Evolutionary conservation across 2,113 vertebrate genomes (phyloP).

Genomic region (Xiphophorus hellerii): DNA sequence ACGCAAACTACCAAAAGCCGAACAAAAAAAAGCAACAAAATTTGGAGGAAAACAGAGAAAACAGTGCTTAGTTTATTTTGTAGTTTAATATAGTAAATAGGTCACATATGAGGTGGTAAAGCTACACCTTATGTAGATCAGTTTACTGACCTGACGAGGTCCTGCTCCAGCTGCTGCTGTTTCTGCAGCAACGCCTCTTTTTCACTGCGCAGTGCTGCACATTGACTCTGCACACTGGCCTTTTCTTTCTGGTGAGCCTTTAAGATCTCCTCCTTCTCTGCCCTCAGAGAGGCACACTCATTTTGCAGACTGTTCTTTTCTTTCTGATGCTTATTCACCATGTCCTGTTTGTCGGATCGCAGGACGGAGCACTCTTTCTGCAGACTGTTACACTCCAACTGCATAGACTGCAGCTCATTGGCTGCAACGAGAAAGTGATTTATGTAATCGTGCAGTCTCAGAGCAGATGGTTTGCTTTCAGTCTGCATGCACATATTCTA

Average conservation of each 20-base stretch:
- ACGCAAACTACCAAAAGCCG: conserved; percentile 82
- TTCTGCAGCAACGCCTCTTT: conserved; percentile 85
- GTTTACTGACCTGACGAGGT: conserved; percentile 87
- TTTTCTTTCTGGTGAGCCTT: conserved; percentile 73
- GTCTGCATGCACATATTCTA: conserved; percentile 1
- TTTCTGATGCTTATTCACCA: conserved; percentile 71
- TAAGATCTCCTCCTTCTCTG: conserved; percentile 72
- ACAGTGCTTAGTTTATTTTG: neutral
- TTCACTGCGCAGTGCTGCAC: conserved; percentile 84
- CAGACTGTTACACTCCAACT: conserved; percentile 81
- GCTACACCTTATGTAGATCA: conserved; percentile 4
- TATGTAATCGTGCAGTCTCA: conserved; percentile 1
- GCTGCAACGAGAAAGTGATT: conserved; percentile 49
- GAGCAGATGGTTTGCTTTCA: conserved; percentile 28
- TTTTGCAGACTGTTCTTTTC: conserved; percentile 81
- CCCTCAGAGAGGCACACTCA: conserved; percentile 81
- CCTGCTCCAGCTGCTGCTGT: conserved; percentile 88
- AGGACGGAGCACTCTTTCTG: conserved; percentile 76
- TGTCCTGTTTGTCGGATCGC: conserved; percentile 75
- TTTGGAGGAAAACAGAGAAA: neutral
- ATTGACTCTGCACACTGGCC: conserved; percentile 83
- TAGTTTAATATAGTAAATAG: conserved; percentile 9
- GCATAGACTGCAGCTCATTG: conserved; percentile 90
- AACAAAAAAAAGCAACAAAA: conserved; percentile 16
- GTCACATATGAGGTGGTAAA: neutral